Percentiles rank a stretch among this genome's conserved stretches.
These are phyloP conservation scores for Gavia stellata DNA, from an alignment of 2,113 vertebrate species.

Conservation along the genomic window DNA sequence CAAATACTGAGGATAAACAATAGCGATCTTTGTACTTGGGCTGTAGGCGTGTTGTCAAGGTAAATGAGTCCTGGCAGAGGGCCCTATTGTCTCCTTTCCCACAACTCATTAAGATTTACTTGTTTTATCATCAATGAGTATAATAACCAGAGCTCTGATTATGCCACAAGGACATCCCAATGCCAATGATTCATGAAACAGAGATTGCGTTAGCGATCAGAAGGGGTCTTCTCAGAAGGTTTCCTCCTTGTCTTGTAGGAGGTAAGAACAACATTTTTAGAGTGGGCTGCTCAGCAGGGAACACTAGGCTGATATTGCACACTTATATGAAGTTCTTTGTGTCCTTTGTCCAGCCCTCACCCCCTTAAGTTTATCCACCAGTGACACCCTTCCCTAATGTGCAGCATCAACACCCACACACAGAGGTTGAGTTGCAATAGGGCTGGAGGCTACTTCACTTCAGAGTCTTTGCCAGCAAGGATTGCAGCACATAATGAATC, in stretches of 20 bases:
- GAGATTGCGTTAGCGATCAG: not conserved
- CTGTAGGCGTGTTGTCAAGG: conserved; percentile 73
- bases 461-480: conserved; percentile 20
- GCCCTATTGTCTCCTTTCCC: conserved; percentile 64
- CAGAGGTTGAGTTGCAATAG: not conserved
- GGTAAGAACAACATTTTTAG: not conserved
- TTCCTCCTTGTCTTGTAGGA: not conserved
- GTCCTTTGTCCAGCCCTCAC: not conserved
- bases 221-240: conserved; percentile 1
- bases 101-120: conserved; percentile 67
- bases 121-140: conserved; percentile 60
- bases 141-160: conserved; percentile 59
- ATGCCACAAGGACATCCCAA: conserved; percentile 59
- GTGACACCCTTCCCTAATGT: conserved; percentile 30
- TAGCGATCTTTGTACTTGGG: conserved; percentile 64
- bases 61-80: conserved; percentile 64
- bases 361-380: not conserved
- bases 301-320: not conserved
- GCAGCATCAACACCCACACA: conserved; percentile 48
- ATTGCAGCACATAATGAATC: conserved; percentile 66
- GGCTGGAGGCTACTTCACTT: conserved; percentile 11
- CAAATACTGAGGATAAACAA: conserved; percentile 53
- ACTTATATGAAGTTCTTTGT: not conserved
- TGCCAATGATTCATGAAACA: conserved; percentile 50
- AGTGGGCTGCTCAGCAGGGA: not conserved